phyloP scores from a whole-genome alignment of 1,140 invertebrate genomes.

The Agraylea sexmaculata region DNA sequence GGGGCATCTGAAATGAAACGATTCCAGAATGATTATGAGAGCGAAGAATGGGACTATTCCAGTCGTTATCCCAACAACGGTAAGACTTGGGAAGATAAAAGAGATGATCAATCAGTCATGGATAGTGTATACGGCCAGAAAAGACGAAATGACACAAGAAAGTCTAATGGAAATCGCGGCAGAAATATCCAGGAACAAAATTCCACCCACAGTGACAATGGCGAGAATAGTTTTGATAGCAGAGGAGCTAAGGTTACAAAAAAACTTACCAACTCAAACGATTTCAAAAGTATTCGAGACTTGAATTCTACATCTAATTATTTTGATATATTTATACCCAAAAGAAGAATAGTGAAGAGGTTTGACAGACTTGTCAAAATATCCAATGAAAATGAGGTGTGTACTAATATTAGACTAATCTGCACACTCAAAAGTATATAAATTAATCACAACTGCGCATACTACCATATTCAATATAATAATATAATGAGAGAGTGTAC shows the following conservation, averaged over 20 bases:
- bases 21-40: constrained; percentile 5
- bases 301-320: constrained; percentile 9
- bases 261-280: not conserved
- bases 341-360: constrained; percentile 11
- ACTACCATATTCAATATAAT: no score
- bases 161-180: not conserved
- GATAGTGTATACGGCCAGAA: constrained; percentile 11
- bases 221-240: constrained; percentile 13
- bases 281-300: constrained; percentile 8
- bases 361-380: constrained; percentile 9
- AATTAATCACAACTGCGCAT: no score
- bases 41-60: constrained; percentile 16
- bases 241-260: constrained; percentile 7
- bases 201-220: constrained; percentile 4
- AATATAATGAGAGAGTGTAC: no score
- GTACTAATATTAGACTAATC: not conserved
- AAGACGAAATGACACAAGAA: constrained; percentile 3
- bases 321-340: constrained; percentile 14
- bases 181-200: constrained; percentile 10
- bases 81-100: constrained; percentile 10
- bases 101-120: constrained; percentile 11
- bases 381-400: constrained; percentile 15
- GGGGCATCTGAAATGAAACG: constrained; percentile 2
- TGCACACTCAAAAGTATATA: no score
- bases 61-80: constrained; percentile 4